A percentile compares a stretch with the other conserved stretches of the same genome.
Evolutionary conservation across 2,113 vertebrate species (phyloP).

Genomic region (Galeopterus variegatus): DNA sequence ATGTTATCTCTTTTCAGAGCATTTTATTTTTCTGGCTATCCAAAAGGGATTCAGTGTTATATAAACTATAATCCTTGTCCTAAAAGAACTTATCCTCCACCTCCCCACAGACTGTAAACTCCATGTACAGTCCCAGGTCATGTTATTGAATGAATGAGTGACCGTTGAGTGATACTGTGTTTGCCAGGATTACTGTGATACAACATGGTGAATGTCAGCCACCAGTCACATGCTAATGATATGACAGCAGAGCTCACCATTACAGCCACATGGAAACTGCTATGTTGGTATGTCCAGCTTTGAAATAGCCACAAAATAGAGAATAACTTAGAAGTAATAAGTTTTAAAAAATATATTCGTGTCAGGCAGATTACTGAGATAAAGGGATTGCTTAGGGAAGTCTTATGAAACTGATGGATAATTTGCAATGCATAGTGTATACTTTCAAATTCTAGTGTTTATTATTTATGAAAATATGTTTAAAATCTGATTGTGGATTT

Average conservation of each 20-base stretch:
- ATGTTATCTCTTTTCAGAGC: slow-evolving; percentile 26
- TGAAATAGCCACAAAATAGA: not conserved
- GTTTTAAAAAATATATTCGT: not conserved
- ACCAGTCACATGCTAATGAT: not conserved
- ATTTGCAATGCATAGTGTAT: not conserved
- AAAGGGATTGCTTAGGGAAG: slow-evolving; percentile 30
- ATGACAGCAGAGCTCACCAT: not conserved
- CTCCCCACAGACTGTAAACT: not conserved
- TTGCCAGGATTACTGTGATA: not conserved
- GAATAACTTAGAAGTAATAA: not conserved
- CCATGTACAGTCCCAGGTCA: not conserved
- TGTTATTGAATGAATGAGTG: not conserved
- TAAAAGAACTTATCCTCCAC: not conserved
- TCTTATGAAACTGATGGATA: not conserved
- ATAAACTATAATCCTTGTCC: slow-evolving; percentile 48
- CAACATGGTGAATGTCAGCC: not conserved
- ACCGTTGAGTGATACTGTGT: not conserved
- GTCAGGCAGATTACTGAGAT: not conserved
- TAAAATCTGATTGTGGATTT: slow-evolving; percentile 41
- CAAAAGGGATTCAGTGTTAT: not conserved
- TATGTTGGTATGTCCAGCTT: not conserved
- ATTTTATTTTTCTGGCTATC: slow-evolving; percentile 15
- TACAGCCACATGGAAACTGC: not conserved
- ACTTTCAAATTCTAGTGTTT: slow-evolving; percentile 2
- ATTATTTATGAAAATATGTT: slow-evolving; percentile 32